Conservation (phyloP, 2,888 invertebrate species). For the Poecilus cupreus region DNA sequence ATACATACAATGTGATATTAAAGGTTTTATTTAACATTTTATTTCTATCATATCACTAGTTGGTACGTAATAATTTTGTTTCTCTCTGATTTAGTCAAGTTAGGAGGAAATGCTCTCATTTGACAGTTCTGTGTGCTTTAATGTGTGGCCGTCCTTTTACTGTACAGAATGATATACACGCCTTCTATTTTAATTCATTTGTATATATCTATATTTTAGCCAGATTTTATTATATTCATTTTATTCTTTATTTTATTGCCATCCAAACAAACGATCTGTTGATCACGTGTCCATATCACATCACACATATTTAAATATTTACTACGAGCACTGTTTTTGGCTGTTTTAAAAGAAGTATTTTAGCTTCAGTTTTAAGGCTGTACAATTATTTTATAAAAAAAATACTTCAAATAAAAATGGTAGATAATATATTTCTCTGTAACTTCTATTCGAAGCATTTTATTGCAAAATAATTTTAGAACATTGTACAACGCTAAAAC, state of each 20-base stretch:
- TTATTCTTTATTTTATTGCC: slow-evolving; percentile 24
- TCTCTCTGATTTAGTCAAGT: slow-evolving; percentile 31
- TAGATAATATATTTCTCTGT: no score
- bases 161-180: slow-evolving; percentile 48
- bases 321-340: no score
- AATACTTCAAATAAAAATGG: no score
- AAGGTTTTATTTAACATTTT: slow-evolving; percentile 38
- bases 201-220: slow-evolving; percentile 20
- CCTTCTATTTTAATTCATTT: slow-evolving; percentile 32
- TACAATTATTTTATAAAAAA: no score
- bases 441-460: no score
- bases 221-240: slow-evolving; percentile 25
- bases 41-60: slow-evolving; percentile 43
- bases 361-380: no score
- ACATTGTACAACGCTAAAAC: no score
- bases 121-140: slow-evolving; percentile 47
- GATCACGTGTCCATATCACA: neutral
- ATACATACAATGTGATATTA: slow-evolving; percentile 50
- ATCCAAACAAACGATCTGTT: neutral
- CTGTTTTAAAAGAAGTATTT: no score
- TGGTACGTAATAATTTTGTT: slow-evolving; percentile 30
- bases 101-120: slow-evolving; percentile 47
- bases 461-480: no score
- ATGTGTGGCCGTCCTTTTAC: slow-evolving; percentile 46
- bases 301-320: no score